phyloP scores from a whole-genome alignment of 2,113 vertebrate genomes.

The Saiga tatarica region DNA sequence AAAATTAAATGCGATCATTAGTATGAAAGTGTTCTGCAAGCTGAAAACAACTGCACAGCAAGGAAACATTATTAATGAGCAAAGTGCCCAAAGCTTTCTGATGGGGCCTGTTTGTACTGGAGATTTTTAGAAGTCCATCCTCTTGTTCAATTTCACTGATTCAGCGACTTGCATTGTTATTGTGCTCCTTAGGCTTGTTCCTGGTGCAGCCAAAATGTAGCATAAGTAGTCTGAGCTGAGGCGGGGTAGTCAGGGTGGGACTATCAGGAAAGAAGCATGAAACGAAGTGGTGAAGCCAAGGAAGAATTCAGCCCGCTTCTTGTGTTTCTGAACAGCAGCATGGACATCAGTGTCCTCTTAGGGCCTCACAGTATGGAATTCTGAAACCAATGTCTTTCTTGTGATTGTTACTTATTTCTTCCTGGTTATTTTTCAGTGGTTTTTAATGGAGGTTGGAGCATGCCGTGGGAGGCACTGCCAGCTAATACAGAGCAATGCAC shows the following conservation, averaged over 20 bases:
- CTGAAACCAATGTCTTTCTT: not conserved
- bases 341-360: not conserved
- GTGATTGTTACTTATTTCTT: not conserved
- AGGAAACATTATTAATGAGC: not conserved
- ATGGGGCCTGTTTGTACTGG: not conserved
- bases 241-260: not conserved
- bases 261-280: not conserved
- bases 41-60: not conserved
- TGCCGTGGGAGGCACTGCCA: not conserved
- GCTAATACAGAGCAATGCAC: not conserved
- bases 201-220: not conserved
- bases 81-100: not conserved
- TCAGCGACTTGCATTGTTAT: not conserved
- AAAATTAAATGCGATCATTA: slow-evolving; percentile 2
- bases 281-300: not conserved
- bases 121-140: not conserved
- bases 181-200: not conserved
- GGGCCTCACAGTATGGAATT: not conserved
- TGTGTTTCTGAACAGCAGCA: not conserved
- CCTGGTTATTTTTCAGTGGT: not conserved
- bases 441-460: slow-evolving; percentile 9
- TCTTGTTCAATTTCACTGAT: not conserved
- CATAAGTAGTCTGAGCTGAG: not conserved
- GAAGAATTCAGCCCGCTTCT: not conserved
- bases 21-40: not conserved